These are phyloP conservation scores for Protomyctophum bolini DNA, from an alignment of 2,113 vertebrate species.

Conservation along the genomic window DNA sequence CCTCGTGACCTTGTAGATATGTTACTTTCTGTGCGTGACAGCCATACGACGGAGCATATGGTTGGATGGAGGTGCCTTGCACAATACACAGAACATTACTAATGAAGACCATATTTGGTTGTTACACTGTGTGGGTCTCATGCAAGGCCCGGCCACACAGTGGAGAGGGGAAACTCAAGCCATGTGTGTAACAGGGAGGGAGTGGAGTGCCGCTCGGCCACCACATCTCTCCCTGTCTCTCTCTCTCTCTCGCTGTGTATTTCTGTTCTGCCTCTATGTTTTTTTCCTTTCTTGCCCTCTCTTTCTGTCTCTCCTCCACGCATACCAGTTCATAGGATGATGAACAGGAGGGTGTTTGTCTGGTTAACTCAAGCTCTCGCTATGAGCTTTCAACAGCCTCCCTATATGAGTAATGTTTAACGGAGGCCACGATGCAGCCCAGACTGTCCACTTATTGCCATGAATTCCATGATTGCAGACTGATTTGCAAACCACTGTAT, in stretches of 20 bases:
- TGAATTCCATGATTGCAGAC: slow-evolving; percentile 25
- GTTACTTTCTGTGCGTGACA: too few species aligned
- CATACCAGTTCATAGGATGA: not conserved
- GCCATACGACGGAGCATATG: slow-evolving; percentile 6
- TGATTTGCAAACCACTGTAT: slow-evolving; percentile 20
- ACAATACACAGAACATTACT: slow-evolving; percentile 27
- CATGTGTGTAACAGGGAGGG: slow-evolving; percentile 56
- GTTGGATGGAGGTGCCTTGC: slow-evolving; percentile 23
- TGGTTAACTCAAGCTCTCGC: slow-evolving; percentile 30
- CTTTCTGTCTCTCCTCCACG: slow-evolving; percentile 10
- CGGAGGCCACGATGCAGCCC: not conserved
- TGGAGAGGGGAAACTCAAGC: slow-evolving; percentile 61
- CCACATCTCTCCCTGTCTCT: not conserved
- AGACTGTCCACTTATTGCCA: slow-evolving; percentile 19
- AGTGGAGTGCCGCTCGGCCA: slow-evolving; percentile 27
- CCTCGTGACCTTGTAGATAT: too few species aligned
- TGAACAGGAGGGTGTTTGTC: slow-evolving; percentile 46
- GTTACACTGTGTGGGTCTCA: slow-evolving; percentile 63
- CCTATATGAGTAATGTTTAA: slow-evolving; percentile 21
- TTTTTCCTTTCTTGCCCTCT: not conserved
- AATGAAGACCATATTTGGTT: slow-evolving; percentile 76
- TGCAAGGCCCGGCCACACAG: slow-evolving; percentile 56
- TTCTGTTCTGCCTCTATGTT: not conserved
- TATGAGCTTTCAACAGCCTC: slow-evolving; percentile 15
- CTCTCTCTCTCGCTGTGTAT: not conserved